phyloP scores from a whole-genome alignment of 1,140 invertebrate species.

The Pomacea maculata region DNA sequence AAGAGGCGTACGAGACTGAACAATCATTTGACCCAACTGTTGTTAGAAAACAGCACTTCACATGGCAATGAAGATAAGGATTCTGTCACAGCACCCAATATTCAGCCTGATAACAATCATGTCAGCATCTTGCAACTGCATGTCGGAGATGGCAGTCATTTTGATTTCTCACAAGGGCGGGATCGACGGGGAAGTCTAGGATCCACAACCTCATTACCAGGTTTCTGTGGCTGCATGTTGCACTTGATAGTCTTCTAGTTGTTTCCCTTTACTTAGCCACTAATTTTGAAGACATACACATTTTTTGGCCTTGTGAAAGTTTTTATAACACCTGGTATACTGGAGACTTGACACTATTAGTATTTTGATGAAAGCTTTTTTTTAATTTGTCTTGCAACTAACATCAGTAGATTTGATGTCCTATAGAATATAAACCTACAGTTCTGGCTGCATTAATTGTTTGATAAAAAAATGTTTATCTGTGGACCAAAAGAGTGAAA shows the following conservation, averaged over 20 bases:
- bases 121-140: not conserved
- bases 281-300: too few relatives aligned
- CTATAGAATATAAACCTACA: not conserved
- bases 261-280: too few relatives aligned
- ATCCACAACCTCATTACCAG: not conserved
- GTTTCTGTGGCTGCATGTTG: not conserved
- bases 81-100: not conserved
- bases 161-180: not conserved
- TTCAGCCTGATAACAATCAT: not conserved
- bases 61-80: not conserved
- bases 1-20: conserved; percentile 17
- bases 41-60: conserved; percentile 3
- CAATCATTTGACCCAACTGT: conserved; percentile 22
- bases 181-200: not conserved
- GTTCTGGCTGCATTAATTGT: not conserved
- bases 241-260: not conserved
- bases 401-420: not conserved
- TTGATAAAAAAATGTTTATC: not conserved
- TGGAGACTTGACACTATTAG: too few relatives aligned
- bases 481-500: too few relatives aligned
- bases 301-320: too few relatives aligned
- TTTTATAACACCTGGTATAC: too few relatives aligned
- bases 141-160: not conserved
- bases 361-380: too few relatives aligned
- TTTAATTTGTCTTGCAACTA: too few relatives aligned